A percentile compares a stretch with the other conserved stretches of the same genome.
These are phyloP conservation scores for Macroglossus sobrinus DNA, from an alignment of 2,113 vertebrate genomes.

Conservation along the genomic window DNA sequence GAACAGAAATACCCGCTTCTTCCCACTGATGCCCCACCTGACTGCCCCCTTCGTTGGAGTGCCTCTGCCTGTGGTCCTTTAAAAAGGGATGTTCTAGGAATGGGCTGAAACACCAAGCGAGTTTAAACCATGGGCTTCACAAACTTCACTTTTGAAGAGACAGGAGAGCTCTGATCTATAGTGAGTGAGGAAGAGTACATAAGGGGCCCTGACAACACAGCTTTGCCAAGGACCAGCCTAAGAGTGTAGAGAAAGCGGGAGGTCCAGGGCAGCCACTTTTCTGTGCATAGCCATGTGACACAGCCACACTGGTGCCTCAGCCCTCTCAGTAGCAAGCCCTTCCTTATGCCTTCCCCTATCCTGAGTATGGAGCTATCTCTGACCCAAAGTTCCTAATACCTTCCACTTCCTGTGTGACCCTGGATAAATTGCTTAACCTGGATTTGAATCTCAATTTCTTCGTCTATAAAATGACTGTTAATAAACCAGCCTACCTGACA, in stretches of 20 bases:
- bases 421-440: neutral
- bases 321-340: rapidly evolving
- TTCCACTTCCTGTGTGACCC: neutral
- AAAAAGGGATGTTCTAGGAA: neutral
- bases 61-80: neutral
- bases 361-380: neutral
- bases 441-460: neutral
- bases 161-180: neutral
- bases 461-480: neutral
- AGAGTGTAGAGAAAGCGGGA: rapidly evolving
- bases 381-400: neutral
- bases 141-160: neutral
- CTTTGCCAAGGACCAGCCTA: neutral
- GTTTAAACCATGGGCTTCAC: neutral
- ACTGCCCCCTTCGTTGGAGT: no score
- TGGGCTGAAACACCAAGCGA: neutral
- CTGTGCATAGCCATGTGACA: neutral
- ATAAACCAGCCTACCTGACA: neutral
- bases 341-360: neutral
- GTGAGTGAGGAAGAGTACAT: rapidly evolving
- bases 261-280: neutral
- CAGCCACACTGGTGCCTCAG: neutral
- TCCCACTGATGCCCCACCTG: rapidly evolving
- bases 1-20: neutral
- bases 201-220: neutral